Conservation (phyloP, 1,140 invertebrate genomes). For the Rhyacophila brunnea region DNA sequence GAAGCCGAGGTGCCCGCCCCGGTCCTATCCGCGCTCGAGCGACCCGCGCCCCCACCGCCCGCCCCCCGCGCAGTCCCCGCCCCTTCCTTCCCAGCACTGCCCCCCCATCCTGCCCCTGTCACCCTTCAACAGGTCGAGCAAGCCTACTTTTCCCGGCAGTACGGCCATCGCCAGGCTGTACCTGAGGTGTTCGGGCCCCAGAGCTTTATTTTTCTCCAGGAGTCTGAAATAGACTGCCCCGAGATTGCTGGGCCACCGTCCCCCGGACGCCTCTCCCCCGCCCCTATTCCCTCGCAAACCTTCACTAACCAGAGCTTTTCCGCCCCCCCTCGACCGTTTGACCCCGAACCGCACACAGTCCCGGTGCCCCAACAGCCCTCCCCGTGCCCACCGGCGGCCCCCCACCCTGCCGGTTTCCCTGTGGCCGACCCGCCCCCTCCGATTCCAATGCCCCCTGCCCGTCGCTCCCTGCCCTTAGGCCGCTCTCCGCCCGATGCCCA, state of each 20-base stretch:
- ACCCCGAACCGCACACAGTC: conserved; percentile 34
- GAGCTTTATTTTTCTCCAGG: conserved; percentile 74
- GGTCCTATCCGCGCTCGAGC: conserved; percentile 35
- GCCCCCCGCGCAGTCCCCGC: conserved; percentile 45
- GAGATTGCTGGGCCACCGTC: conserved; percentile 53
- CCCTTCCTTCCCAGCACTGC: conserved; percentile 47
- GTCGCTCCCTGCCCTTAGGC: conserved; percentile 16
- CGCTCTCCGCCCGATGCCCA: conserved; percentile 21
- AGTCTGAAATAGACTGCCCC: conserved; percentile 73
- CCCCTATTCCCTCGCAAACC: conserved; percentile 71
- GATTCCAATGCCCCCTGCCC: conserved; percentile 29
- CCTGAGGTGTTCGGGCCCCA: conserved; percentile 71
- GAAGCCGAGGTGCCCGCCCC: conserved; percentile 36
- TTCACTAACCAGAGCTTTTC: conserved; percentile 77
- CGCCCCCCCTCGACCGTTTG: conserved; percentile 40
- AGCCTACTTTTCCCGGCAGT: conserved; percentile 58
- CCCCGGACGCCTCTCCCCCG: conserved; percentile 51
- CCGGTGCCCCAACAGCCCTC: conserved; percentile 14
- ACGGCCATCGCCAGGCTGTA: conserved; percentile 59
- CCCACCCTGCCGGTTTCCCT: conserved; percentile 32
- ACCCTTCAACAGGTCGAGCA: conserved; percentile 59
- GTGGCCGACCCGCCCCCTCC: conserved; percentile 26
- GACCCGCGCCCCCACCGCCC: conserved; percentile 39
- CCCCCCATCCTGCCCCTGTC: conserved; percentile 46
- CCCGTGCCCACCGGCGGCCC: conserved; percentile 19